Evolutionary conservation across 2,888 invertebrate species (phyloP), one percentile per base, ranked within the genome.

Genomic region (Geotrupes spiniger): DNA sequence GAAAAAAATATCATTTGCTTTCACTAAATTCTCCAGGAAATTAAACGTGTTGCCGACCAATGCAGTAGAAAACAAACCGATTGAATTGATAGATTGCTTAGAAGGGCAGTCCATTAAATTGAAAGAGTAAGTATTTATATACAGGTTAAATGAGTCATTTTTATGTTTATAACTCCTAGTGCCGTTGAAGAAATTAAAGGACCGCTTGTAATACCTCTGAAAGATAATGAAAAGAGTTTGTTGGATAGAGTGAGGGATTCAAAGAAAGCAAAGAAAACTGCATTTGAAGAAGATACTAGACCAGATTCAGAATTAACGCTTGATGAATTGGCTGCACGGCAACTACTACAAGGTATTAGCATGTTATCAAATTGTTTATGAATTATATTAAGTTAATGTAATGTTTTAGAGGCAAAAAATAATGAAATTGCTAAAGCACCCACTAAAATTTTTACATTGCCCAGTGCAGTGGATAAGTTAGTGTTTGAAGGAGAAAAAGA

Each of bases 1-100:
- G 5, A 88, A 88, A 58, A 89, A 89, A 69, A 84, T 91, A 65
- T 89, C 89, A 0, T 91, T 91, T 69, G 83, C 87, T 38, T 91
- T 91, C 73, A 82, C 77, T 61, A 90, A 89, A 77, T 76, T 81
- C 0, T 66, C 72, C 3, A 83, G 80, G 59, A 83, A 81, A 61
- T 56, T 76, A 4, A 70, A 68, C 46, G 58, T 80, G 6, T 60
- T 78, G 29, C 57, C 54, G 9, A 65, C 56, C 53, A 59, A 64
- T 60, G 56, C 60, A n/a, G 69, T 72, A 39, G 73, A 76, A 45
- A 79, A 81, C 47, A 78, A 77, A 60, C 80, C 59, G 14, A 60
- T 74, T n/a, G 86, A 91, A 62, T 80, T 84, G 38, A 87, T 90
- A 46, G 86, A 89, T 63, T 89, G 86, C 63, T 73, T 90, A 2